phyloP scores from a whole-genome alignment of 1,140 invertebrate genomes.

The Caenorhabditis remanei region DNA sequence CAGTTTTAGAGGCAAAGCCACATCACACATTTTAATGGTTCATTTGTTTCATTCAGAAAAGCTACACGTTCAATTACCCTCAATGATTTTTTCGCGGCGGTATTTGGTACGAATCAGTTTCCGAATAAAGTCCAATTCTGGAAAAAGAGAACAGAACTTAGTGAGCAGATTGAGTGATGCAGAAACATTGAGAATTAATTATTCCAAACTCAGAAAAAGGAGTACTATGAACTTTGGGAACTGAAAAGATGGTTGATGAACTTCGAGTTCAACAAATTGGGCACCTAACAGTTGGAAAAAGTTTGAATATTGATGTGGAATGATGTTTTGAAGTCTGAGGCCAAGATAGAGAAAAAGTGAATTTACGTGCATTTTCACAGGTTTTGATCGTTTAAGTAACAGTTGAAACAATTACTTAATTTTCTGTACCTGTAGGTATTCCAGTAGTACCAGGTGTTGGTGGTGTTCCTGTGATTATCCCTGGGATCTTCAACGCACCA shows the following conservation, averaged over 20 bases:
- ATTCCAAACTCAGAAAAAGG: no score
- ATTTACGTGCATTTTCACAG: no score
- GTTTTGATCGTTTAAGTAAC: no score
- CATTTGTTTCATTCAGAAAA: background rate
- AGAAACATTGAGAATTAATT: background rate
- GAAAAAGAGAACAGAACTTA: background rate
- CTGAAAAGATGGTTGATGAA: no score
- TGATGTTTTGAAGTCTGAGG: no score
- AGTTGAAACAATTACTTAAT: background rate
- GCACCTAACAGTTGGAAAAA: no score
- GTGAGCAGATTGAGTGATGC: background rate
- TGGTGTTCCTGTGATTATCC: conserved; percentile 23
- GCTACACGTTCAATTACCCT: conserved; percentile 35
- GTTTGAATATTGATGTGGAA: no score
- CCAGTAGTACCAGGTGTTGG: conserved; percentile 53
- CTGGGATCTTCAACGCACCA: conserved; percentile 7
- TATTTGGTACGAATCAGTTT: conserved; percentile 73
- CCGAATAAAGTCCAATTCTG: conserved; percentile 57
- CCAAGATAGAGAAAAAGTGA: no score
- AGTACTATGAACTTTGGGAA: no score
- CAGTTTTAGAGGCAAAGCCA: conserved; percentile 1
- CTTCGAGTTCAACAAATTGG: no score
- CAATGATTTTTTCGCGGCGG: conserved; percentile 62
- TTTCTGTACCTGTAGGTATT: conserved; percentile 38
- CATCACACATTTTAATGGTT: background rate